These are phyloP conservation scores for Antheraea mylitta DNA, from an alignment of 1,140 invertebrate species.

Conservation along the genomic window DNA sequence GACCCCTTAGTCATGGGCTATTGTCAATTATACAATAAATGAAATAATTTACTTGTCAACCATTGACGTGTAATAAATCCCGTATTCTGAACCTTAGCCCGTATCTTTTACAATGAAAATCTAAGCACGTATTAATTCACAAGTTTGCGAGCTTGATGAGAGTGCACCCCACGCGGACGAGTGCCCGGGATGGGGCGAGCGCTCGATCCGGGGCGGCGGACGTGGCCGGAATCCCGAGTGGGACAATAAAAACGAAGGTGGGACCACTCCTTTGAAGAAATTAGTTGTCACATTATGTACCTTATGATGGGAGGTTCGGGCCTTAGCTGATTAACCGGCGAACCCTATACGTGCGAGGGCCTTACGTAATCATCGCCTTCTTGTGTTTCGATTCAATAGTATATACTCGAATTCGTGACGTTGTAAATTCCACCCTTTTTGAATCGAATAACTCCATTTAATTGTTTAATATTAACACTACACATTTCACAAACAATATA, in stretches of 20 bases:
- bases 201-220: constrained; percentile 15
- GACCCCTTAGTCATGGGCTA: too few species aligned
- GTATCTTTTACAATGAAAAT: constrained; percentile 44
- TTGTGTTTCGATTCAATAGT: background rate
- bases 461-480: too few species aligned
- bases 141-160: constrained; percentile 71
- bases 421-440: too few species aligned
- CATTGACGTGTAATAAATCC: background rate
- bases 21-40: too few species aligned
- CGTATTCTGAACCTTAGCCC: constrained; percentile 19
- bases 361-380: background rate
- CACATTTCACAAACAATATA: too few species aligned
- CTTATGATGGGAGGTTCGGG: constrained; percentile 53
- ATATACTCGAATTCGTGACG: too few species aligned
- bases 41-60: background rate
- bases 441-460: too few species aligned
- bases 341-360: background rate
- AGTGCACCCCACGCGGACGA: constrained; percentile 44
- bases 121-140: constrained; percentile 73
- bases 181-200: constrained; percentile 23
- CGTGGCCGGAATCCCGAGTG: constrained; percentile 61
- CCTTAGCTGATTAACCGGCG: constrained; percentile 9
- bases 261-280: constrained; percentile 65
- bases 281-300: constrained; percentile 72
- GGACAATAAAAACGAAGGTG: constrained; percentile 51